Evolutionary conservation across 2,113 vertebrate species (phyloP).

Genomic region (Montifringilla adamsi): DNA sequence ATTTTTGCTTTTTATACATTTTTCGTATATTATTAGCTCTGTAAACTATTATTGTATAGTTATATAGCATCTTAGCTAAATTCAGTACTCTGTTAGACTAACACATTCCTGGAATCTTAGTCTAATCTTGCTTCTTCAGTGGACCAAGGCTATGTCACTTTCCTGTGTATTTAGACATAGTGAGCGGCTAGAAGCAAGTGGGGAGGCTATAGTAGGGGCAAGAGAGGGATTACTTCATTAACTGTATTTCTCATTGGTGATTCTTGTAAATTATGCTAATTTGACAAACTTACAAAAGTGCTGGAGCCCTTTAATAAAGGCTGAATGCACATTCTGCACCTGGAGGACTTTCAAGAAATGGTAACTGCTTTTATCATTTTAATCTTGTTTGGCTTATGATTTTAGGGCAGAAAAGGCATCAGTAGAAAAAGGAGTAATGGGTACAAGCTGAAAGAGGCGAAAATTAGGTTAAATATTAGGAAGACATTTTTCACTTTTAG

Average conservation of each 20-base stretch:
- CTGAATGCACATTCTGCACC: not conserved
- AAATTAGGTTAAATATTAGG: not conserved
- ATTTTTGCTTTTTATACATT: not conserved
- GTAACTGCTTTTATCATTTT: fast-evolving
- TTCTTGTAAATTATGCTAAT: not conserved
- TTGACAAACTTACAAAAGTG: not conserved
- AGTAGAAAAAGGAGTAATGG: not conserved
- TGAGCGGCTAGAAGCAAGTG: not conserved
- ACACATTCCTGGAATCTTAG: not conserved
- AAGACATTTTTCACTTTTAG: not conserved
- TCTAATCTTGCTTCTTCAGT: not conserved
- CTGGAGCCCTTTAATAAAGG: not conserved
- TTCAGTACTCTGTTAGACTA: not conserved
- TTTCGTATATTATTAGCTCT: not conserved
- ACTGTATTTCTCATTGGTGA: not conserved
- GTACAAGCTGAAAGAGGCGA: not conserved
- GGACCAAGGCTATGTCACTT: not conserved
- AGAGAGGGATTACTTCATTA: not conserved
- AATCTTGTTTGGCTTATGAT: not conserved
- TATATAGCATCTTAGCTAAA: not conserved
- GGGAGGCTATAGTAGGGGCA: not conserved
- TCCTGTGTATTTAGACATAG: not conserved
- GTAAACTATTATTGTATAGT: not conserved
- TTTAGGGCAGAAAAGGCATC: not conserved
- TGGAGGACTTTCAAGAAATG: not conserved